Base-by-base conservation (phyloP, 2,888 invertebrate genomes). In the Boloria selene region DNA sequence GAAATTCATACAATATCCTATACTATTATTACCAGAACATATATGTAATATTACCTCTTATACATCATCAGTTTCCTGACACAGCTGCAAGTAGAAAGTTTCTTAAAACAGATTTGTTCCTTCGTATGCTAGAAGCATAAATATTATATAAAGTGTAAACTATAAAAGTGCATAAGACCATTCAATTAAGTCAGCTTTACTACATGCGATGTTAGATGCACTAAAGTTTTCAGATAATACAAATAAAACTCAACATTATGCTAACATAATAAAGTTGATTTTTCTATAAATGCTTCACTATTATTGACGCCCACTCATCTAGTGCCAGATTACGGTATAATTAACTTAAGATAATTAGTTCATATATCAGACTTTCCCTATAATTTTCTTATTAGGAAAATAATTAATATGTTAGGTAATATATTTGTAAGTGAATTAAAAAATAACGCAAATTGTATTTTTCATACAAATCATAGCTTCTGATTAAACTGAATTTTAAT, bases 291-390 rank as follows among this genome's bases (percentile, higher is more conserved):
- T 44, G 73, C 68, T 26, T 73, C 76, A 83, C 84, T 78, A 81
- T 83, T 78, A 80, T 59, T 72, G 70, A 78, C 85, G 80, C 85
- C 84, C 77, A 81, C 80, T 79, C 77, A 79, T 78, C 73, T 65
- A 53, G 69, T 68, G 47, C 55, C 65, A 55, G 71, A 61, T 53
- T 66, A 60, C 60, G 67, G 71, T 67, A 72, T 74, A 73, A 74
- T 74, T 72, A 70, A 71, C 71, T 58, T 71, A 38, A 59, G 66
- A 71, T 72, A 72, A 75, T 75, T 73, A 72, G 64, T 67, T 67
- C 47, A 67, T 61, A 64, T 64, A 64, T 60, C 31, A 53, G 60
- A 67, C 58, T 26, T 47, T 47, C 3, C 16, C 14, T 7, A n/a
- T 26, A 56, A 56, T 22, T 38, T 53, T 22, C 44, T 16, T 44